Conservation (phyloP, 2,113 vertebrate species). For the Rhynchopsitta pachyrhyncha region DNA sequence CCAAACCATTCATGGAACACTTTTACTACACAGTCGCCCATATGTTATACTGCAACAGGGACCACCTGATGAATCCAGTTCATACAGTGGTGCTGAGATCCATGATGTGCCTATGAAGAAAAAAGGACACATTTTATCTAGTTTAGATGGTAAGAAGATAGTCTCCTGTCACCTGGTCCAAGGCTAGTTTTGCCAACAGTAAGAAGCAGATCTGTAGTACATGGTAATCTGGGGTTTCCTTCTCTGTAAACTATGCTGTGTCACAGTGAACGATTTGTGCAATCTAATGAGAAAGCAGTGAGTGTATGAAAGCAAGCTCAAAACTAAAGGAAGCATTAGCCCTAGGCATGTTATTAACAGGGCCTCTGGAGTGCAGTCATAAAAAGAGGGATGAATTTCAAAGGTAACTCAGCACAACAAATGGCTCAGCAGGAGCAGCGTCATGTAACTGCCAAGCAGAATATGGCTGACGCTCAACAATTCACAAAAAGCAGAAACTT, state of each 20-base stretch:
- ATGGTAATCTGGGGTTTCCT: not conserved
- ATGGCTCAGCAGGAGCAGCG: constrained; percentile 54
- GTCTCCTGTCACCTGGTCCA: not conserved
- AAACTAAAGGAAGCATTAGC: constrained; percentile 17
- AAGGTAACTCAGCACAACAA: constrained; percentile 74
- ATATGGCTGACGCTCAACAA: constrained; percentile 73
- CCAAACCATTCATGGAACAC: rapidly evolving
- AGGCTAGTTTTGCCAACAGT: not conserved
- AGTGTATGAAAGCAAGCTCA: not conserved
- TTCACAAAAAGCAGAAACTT: constrained; percentile 71
- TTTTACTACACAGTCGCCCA: rapidly evolving
- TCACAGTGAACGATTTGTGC: not conserved
- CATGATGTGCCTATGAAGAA: not conserved
- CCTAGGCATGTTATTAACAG: constrained; percentile 46
- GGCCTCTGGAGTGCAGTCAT: constrained; percentile 35
- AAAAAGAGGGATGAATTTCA: constrained; percentile 59
- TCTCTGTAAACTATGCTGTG: not conserved
- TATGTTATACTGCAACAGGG: not conserved
- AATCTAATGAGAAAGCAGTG: not conserved
- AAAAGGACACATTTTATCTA: not conserved
- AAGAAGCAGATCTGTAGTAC: not conserved
- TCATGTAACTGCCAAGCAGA: constrained; percentile 72
- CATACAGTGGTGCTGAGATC: not conserved
- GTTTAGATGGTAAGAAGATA: not conserved
- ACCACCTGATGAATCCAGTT: not conserved